These are phyloP conservation scores for Diabrotica undecimpunctata DNA, from an alignment of 1,140 invertebrate genomes.

Conservation along the genomic window DNA sequence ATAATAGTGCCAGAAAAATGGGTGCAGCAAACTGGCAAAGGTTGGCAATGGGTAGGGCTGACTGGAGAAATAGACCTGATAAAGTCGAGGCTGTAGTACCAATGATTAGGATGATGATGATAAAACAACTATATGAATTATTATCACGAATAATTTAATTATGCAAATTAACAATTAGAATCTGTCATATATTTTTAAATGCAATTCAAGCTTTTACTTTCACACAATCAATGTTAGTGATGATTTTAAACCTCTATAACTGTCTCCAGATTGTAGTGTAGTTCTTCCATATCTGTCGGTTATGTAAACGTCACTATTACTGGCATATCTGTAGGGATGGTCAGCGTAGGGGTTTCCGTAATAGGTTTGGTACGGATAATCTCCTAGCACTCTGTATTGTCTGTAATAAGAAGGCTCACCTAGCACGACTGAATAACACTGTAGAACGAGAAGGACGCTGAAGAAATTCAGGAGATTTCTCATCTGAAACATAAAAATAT, in stretches of 20 bases:
- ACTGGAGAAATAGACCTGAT: too few species aligned
- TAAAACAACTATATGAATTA: too few species aligned
- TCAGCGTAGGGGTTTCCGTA: constrained; percentile 30
- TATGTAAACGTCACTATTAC: constrained; percentile 35
- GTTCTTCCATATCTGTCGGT: constrained; percentile 39
- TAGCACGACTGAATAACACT: constrained; percentile 20
- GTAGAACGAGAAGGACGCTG: constrained; percentile 17
- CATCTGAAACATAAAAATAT: constrained; percentile 11
- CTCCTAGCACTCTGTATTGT: constrained; percentile 27
- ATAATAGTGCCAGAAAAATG: too few species aligned
- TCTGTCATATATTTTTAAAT: neutral
- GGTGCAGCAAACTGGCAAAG: too few species aligned
- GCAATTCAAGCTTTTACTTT: neutral
- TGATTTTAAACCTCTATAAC: constrained; percentile 15
- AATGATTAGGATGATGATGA: too few species aligned
- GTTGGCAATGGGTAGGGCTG: too few species aligned
- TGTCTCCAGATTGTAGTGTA: constrained; percentile 22
- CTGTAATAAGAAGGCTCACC: constrained; percentile 34
- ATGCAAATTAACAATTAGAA: too few species aligned
- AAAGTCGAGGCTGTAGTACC: too few species aligned
- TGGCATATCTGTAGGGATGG: constrained; percentile 26
- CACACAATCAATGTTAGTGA: neutral
- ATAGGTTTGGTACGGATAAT: constrained; percentile 26
- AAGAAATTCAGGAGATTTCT: neutral
- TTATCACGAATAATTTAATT: too few species aligned